Percentiles rank a stretch among this genome's conserved stretches.
These are phyloP conservation scores for Spicauda simplicius DNA, from an alignment of 2,888 invertebrate genomes.

Conservation along the genomic window DNA sequence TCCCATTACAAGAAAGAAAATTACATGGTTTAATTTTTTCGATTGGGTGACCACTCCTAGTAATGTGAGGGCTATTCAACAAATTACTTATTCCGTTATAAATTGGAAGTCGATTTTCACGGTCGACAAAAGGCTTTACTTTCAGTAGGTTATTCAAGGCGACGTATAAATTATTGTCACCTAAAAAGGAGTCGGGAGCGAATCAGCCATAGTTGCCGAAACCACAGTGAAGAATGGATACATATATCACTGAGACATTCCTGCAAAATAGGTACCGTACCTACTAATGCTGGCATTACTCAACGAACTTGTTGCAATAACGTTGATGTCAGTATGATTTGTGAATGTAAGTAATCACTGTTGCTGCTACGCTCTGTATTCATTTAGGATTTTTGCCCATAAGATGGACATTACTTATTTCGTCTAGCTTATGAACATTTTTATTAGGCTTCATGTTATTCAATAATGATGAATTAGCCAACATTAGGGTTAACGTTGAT, in stretches of 20 bases:
- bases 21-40: no score
- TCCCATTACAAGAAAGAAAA: no score
- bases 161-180: constrained; percentile 12
- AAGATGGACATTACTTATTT: background rate
- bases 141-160: background rate
- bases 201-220: constrained; percentile 43
- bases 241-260: constrained; percentile 60
- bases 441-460: background rate
- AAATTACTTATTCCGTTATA: background rate
- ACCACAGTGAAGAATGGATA: constrained; percentile 58
- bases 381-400: constrained; percentile 19
- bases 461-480: background rate
- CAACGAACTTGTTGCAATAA: constrained; percentile 67
- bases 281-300: constrained; percentile 57
- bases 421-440: background rate
- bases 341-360: constrained; percentile 64
- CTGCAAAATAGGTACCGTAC: constrained; percentile 51
- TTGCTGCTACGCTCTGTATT: constrained; percentile 32
- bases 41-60: no score
- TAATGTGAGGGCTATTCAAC: background rate
- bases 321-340: constrained; percentile 70
- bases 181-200: constrained; percentile 14
- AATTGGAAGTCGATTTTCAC: background rate
- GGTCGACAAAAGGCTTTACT: background rate
- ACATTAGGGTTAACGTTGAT: no score